Conservation (phyloP, 2,113 vertebrate genomes). For the Hepsetus odoe region DNA sequence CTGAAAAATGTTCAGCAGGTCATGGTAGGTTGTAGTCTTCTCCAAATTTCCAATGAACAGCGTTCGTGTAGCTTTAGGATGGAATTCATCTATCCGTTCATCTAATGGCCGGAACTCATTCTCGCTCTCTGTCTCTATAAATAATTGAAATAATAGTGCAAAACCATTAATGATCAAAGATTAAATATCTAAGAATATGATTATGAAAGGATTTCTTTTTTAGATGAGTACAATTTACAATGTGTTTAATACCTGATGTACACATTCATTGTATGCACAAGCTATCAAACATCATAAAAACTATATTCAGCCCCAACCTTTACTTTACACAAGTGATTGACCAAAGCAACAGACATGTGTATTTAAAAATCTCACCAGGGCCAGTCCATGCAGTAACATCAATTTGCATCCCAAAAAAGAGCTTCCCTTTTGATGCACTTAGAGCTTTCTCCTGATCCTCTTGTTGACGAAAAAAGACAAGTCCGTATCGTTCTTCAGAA, state of each 20-base stretch:
- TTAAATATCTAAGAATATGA: no score
- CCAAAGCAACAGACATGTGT: background rate
- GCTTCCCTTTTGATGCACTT: slow-evolving; percentile 94
- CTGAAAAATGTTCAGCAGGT: slow-evolving; percentile 95
- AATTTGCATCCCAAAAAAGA: slow-evolving; percentile 99
- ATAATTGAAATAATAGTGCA: background rate
- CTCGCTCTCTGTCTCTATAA: slow-evolving; percentile 96
- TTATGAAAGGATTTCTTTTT: no score
- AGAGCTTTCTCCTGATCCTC: slow-evolving; percentile 98
- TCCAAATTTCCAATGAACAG: slow-evolving; percentile 98
- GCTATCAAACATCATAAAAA: background rate
- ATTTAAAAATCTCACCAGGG: slow-evolving; percentile 79
- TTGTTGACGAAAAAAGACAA: slow-evolving; percentile 98
- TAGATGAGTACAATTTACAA: no score
- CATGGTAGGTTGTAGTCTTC: slow-evolving; percentile 95
- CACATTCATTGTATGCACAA: background rate
- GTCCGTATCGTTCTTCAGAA: slow-evolving; percentile 93
- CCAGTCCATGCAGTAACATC: slow-evolving; percentile 98
- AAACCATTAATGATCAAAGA: background rate
- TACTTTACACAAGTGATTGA: no score
- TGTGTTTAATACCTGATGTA: no score
- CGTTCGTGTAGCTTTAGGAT: slow-evolving; percentile 96
- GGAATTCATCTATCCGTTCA: slow-evolving; percentile 98
- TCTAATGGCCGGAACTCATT: slow-evolving; percentile 97
- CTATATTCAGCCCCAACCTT: no score